Evolutionary conservation across 2,888 invertebrate species (phyloP).

Genomic region (Sicus ferrugineus): DNA sequence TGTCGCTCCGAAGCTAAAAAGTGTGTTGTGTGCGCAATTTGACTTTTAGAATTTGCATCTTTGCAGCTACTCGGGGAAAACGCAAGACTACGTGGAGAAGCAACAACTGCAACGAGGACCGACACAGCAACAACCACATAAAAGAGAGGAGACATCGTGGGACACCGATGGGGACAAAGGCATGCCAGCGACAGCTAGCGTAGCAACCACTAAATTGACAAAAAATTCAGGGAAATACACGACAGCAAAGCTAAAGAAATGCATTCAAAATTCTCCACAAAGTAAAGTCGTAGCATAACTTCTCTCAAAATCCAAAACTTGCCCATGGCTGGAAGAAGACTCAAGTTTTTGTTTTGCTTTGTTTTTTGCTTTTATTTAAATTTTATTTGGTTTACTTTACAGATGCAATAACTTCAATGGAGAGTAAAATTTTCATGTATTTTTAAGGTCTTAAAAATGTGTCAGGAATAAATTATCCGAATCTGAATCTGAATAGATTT

Average conservation of each 20-base stretch:
- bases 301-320: background rate
- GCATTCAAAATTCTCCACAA: no score
- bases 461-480: no score
- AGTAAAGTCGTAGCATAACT: no score
- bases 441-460: no score
- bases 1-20: constrained; percentile 7
- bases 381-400: no score
- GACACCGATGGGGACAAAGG: background rate
- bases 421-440: no score
- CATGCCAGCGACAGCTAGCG: background rate
- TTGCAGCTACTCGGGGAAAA: background rate
- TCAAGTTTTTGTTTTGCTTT: background rate
- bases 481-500: no score
- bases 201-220: background rate
- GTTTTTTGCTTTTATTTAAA: background rate
- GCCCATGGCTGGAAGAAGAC: background rate
- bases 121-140: background rate
- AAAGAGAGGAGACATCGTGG: background rate
- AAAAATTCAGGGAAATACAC: background rate
- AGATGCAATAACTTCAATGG: no score
- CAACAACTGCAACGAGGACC: no score
- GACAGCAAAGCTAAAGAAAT: background rate
- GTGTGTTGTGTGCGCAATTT: constrained; percentile 20
- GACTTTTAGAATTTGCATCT: constrained; percentile 7
- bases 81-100: no score